Conservation (phyloP, 2,113 vertebrate species). For the Turdus rufiventris region DNA sequence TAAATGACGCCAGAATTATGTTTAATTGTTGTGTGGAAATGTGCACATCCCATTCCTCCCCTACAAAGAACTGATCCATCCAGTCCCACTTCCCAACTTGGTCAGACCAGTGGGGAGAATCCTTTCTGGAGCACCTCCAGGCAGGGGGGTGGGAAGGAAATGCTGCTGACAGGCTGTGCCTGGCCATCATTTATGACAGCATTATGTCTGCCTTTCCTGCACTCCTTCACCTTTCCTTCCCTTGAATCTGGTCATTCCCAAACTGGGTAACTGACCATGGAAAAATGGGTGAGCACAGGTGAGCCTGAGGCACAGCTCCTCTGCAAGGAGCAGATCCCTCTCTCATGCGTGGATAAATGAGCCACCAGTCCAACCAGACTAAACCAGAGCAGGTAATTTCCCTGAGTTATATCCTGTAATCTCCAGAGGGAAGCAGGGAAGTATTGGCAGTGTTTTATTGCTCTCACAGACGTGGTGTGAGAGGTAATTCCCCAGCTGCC, state of each 20-base stretch:
- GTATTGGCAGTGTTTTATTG: neutral
- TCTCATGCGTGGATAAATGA: fast-evolving
- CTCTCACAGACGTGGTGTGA: neutral
- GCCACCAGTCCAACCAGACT: neutral
- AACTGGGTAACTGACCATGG: neutral
- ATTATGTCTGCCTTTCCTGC: neutral
- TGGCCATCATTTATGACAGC: neutral
- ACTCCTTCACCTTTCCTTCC: neutral
- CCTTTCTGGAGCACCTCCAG: neutral
- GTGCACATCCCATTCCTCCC: neutral
- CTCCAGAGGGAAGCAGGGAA: neutral
- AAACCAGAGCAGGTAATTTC: neutral
- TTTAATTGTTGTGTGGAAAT: neutral
- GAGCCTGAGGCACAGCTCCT: fast-evolving
- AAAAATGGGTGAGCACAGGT: neutral
- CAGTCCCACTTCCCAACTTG: neutral
- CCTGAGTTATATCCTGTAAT: neutral
- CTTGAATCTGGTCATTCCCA: neutral
- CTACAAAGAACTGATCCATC: neutral
- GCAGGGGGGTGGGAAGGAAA: fast-evolving
- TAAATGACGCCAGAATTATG: neutral
- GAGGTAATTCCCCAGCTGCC: neutral
- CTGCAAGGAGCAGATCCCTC: neutral
- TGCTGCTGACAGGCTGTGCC: neutral
- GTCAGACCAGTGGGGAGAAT: neutral